phyloP scores from a whole-genome alignment of 2,113 vertebrate genomes.

The Erythrolamprus reginae region DNA sequence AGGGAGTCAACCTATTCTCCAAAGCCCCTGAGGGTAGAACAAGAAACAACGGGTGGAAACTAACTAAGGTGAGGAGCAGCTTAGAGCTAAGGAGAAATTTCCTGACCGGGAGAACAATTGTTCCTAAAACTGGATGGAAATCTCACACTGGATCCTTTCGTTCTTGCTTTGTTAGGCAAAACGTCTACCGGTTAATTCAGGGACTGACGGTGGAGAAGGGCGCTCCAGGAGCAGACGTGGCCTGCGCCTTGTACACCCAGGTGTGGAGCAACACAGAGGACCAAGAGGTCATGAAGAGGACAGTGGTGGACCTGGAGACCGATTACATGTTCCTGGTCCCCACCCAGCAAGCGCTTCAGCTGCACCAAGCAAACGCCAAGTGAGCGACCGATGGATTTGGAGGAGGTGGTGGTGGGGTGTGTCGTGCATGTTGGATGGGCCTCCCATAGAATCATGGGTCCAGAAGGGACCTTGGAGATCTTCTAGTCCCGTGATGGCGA shows the following conservation, averaged over 20 bases:
- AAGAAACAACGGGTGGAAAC: too few relatives aligned
- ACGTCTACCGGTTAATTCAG: conserved; percentile 70
- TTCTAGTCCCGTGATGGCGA: too few relatives aligned
- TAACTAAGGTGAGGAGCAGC: too few relatives aligned
- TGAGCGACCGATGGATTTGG: conserved; percentile 54
- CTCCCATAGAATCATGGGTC: not conserved
- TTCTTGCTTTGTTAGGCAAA: conserved; percentile 53
- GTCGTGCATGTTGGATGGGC: not conserved
- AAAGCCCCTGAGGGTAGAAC: too few relatives aligned
- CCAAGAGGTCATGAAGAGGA: conserved; percentile 76
- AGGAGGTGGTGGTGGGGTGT: not conserved
- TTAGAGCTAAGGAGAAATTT: not conserved
- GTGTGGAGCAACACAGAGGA: conserved; percentile 66
- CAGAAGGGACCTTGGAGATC: not conserved
- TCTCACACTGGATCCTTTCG: not conserved
- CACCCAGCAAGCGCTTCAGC: conserved; percentile 73
- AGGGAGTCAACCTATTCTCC: too few relatives aligned
- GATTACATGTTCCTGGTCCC: conserved; percentile 88
- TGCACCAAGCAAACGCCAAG: conserved; percentile 77
- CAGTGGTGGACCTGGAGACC: conserved; percentile 75
- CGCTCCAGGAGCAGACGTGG: conserved; percentile 33
- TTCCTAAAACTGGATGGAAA: not conserved
- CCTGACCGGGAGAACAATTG: not conserved
- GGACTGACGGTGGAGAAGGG: conserved; percentile 73
- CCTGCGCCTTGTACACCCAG: conserved; percentile 70